These are phyloP conservation scores for Erethizon dorsatum DNA, from an alignment of 2,797 vertebrate genomes.

Conservation along the genomic window DNA sequence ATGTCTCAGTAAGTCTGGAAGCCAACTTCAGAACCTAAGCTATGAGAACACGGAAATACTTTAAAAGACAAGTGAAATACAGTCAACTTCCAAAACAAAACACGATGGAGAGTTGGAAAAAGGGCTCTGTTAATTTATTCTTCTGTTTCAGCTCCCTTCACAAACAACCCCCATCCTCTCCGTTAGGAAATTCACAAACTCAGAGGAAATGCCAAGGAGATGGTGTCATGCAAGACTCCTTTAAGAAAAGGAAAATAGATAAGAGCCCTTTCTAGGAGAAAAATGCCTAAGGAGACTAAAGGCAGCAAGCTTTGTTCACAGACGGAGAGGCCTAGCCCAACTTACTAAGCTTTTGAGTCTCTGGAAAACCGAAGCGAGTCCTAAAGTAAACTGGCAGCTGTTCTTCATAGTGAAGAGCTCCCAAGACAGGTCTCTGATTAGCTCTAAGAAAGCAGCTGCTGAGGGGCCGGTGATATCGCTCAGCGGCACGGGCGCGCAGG, in stretches of 20 bases:
- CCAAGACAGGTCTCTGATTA: background rate
- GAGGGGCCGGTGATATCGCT: too few species aligned
- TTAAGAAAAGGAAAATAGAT: slow-evolving; percentile 68
- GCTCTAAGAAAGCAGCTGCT: background rate
- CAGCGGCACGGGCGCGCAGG: too few species aligned
- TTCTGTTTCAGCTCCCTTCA: background rate
- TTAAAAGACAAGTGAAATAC: slow-evolving; percentile 11
- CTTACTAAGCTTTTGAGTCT: background rate
- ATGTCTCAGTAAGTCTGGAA: background rate
- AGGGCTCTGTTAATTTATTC: background rate
- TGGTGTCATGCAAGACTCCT: slow-evolving; percentile 84
- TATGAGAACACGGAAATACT: slow-evolving; percentile 18
- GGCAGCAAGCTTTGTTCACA: slow-evolving; percentile 71
- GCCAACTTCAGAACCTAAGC: background rate
- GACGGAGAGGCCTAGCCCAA: background rate
- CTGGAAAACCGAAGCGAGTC: background rate
- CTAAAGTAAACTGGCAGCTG: background rate
- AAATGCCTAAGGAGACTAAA: slow-evolving; percentile 77
- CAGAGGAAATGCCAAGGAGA: slow-evolving; percentile 89
- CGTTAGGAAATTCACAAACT: slow-evolving; percentile 78
- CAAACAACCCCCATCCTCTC: background rate
- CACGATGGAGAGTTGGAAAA: background rate
- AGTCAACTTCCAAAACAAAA: background rate
- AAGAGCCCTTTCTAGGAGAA: slow-evolving; percentile 84
- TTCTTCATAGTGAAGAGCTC: background rate